Evolutionary conservation across 1,140 invertebrate genomes (phyloP), one percentile per base, ranked within the genome.

Genomic region (Musca domestica): DNA sequence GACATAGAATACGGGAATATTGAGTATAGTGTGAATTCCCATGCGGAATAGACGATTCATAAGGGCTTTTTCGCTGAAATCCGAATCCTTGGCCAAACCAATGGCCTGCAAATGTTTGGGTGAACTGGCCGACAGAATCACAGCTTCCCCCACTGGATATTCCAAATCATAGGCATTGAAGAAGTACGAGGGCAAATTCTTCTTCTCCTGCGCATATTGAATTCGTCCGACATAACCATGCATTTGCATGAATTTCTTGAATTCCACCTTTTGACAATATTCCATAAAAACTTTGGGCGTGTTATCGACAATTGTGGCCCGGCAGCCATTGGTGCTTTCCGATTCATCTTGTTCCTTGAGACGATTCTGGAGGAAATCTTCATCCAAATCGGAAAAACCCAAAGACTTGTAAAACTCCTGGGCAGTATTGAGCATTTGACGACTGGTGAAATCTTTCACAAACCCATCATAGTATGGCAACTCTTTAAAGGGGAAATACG

Each of bases 171-270:
- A 90, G n/a, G 87, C 81, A 63, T 85, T 83, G 23, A 80, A 80
- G 49, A 75, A 78, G 34, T 80, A 80, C 10, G 77, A 73, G 12
- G 90, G 89, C 71, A 81, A 69, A 19, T 86, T 85, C 69, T 90
- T 74, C 77, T 86, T 89, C 77, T 92, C 91, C 70, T 87, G 85
- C 30, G 89, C 79, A 76, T 92, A 92, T 72, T 91, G 86, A 54
- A 93, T 86, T 71, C 92, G 89, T 0, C 89, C 89, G 86, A 92
- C 89, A 83, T 92, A 90, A 72, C 93, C 92, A 76, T 94, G 92
- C 6, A 87, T 75, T 49, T 81, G 78, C 74, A 81, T 76, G 15
- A 81, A 71, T 22, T 79, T 81, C 14, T 74, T 65, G 47, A 78
- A 81, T 17, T 74, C 75, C 0, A 80, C 74, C 56, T 80, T 77